A percentile compares a stretch with the other conserved stretches of the same genome.
Conservation (phyloP, 2,113 vertebrate genomes). For the Ailurus styani region DNA sequence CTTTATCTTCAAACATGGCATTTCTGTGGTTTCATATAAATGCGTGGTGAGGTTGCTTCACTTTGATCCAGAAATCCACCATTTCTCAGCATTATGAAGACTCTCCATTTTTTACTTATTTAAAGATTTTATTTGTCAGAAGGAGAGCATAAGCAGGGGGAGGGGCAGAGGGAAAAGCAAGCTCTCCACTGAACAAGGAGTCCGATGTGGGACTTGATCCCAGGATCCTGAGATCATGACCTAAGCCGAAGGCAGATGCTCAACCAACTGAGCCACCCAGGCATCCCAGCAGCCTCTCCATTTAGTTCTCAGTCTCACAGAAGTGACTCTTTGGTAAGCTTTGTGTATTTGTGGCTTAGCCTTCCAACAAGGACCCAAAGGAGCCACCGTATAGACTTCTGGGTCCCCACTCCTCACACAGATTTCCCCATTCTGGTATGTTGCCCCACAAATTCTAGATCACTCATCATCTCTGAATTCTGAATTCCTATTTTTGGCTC, state of each 20-base stretch:
- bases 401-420: background rate
- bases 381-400: background rate
- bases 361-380: background rate
- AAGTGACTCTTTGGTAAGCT: background rate
- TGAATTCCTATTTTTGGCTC: background rate
- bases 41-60: background rate
- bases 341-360: background rate
- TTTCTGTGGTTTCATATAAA: background rate
- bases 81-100: background rate
- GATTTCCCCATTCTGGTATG: background rate
- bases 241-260: no score
- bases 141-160: no score
- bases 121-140: no score
- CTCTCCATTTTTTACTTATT: no score
- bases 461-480: background rate
- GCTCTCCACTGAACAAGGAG: no score
- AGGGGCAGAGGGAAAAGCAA: no score
- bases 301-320: background rate
- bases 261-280: no score
- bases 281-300: background rate
- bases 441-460: background rate
- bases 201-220: no score
- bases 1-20: background rate
- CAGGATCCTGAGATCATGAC: no score
- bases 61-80: background rate